Conservation (phyloP, 2,888 invertebrate genomes). For the Eristalis pertinax region DNA sequence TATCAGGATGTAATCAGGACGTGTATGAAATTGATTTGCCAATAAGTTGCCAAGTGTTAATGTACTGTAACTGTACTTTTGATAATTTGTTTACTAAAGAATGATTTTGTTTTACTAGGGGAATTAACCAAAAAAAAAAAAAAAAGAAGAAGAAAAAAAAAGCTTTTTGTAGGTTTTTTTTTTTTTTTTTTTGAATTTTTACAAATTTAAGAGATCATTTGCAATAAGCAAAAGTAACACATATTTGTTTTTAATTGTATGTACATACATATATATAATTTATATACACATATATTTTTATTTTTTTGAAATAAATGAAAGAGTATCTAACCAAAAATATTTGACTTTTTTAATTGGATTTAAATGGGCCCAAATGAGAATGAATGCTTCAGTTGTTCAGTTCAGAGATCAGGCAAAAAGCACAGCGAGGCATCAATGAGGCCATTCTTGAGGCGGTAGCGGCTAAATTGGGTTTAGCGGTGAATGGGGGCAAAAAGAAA, state of each 20-base stretch:
- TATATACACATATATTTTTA: constrained; percentile 59
- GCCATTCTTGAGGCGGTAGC: too few species aligned
- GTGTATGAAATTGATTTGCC: constrained; percentile 63
- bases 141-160: too few species aligned
- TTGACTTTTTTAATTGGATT: not conserved
- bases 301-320: constrained; percentile 49
- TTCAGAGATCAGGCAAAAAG: too few species aligned
- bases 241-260: constrained; percentile 57
- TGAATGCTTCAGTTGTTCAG: too few species aligned
- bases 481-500: too few species aligned
- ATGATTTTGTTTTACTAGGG: constrained; percentile 40
- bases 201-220: constrained; percentile 52
- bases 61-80: constrained; percentile 34
- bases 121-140: constrained; percentile 61
- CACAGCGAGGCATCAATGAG: too few species aligned
- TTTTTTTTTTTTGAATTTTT: constrained; percentile 37
- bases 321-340: constrained; percentile 63
- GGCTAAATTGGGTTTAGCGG: too few species aligned
- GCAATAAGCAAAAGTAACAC: constrained; percentile 56
- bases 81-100: constrained; percentile 25
- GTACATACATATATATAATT: constrained; percentile 69
- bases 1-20: constrained; percentile 57
- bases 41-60: constrained; percentile 69
- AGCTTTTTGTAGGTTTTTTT: constrained; percentile 56
- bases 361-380: not conserved